phyloP scores from a whole-genome alignment of 1,140 invertebrate genomes.

The Babylonia areolata region DNA sequence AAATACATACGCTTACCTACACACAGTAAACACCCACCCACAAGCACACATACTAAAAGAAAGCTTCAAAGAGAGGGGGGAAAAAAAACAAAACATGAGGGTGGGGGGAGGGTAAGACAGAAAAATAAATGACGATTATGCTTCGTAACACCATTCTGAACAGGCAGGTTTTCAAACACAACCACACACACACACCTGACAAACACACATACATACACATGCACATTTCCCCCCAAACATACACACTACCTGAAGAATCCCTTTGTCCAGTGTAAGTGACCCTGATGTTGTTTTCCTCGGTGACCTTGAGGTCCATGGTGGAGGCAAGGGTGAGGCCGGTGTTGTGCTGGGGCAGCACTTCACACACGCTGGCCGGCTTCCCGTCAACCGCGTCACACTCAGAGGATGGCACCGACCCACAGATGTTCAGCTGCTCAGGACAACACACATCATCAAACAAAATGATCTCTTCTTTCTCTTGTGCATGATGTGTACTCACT shows the following conservation, averaged over 20 bases:
- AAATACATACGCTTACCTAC: no score
- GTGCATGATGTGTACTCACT: no score
- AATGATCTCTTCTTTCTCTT: no score
- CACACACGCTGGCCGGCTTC: slow-evolving; percentile 44
- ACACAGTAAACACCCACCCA: no score
- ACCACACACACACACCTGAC: slow-evolving; percentile 16
- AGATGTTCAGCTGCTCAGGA: slow-evolving; percentile 65
- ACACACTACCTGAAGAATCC: slow-evolving; percentile 12
- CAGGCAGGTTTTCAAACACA: background rate
- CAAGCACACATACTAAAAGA: no score
- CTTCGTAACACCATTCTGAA: no score
- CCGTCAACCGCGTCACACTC: slow-evolving; percentile 43
- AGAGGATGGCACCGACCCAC: slow-evolving; percentile 51
- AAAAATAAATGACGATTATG: no score
- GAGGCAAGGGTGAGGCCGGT: slow-evolving; percentile 45
- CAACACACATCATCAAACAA: background rate
- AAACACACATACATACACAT: background rate
- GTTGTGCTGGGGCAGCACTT: slow-evolving; percentile 38
- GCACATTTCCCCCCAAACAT: background rate
- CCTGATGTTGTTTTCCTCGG: slow-evolving; percentile 58
- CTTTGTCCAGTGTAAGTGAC: slow-evolving; percentile 59
- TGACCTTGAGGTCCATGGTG: slow-evolving; percentile 53
- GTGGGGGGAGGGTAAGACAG: no score
- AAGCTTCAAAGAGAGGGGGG: no score
- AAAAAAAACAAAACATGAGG: no score